phyloP scores from a whole-genome alignment of 2,888 invertebrate species.

The Teinopalpus imperialis region DNA sequence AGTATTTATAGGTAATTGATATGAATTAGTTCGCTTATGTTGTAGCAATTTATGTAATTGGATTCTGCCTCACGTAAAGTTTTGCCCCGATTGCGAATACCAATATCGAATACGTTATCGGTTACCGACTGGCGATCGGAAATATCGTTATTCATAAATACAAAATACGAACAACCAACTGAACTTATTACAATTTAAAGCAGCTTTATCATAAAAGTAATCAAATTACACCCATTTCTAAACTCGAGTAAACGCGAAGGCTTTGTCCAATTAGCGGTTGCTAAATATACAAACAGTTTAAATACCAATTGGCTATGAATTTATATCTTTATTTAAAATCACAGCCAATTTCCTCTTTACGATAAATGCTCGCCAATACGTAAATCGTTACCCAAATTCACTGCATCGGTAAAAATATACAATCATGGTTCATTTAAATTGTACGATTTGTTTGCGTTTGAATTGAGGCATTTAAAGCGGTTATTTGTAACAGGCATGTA shows the following conservation, averaged over 20 bases:
- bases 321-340: conserved; percentile 34
- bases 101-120: conserved; percentile 13
- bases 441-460: conserved; percentile 13
- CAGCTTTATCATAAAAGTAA: conserved; percentile 32
- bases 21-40: conserved; percentile 8
- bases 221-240: conserved; percentile 43
- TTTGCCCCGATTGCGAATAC: conserved; percentile 11
- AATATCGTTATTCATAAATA: conserved; percentile 18
- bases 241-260: conserved; percentile 43
- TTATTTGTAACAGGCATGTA: conserved; percentile 38
- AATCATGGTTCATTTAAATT: conserved; percentile 8
- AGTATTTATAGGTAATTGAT: conserved; percentile 15
- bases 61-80: conserved; percentile 15
- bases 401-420: conserved; percentile 17
- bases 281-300: conserved; percentile 40
- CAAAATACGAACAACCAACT: not conserved
- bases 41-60: conserved; percentile 20
- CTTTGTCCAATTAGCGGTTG: conserved; percentile 49
- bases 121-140: conserved; percentile 9
- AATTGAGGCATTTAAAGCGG: conserved; percentile 24
- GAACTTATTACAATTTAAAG: conserved; percentile 5
- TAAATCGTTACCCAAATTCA: conserved; percentile 27
- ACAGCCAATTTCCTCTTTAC: conserved; percentile 34
- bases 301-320: conserved; percentile 33
- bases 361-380: conserved; percentile 27